Evolutionary conservation across 2,113 vertebrate genomes (phyloP).

Genomic region (Psettodes erumei): DNA sequence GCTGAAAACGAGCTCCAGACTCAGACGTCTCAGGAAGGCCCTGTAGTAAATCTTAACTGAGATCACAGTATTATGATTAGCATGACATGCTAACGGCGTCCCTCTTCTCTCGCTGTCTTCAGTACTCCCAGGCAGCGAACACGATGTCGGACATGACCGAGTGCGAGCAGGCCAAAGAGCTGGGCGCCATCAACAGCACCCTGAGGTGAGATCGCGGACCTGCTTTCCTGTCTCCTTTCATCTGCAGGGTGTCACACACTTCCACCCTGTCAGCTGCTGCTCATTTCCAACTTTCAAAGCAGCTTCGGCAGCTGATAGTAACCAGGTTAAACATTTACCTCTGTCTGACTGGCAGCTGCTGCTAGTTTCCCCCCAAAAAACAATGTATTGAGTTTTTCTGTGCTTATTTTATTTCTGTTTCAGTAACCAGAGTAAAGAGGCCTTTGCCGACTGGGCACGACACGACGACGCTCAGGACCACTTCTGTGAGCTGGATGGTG

Average conservation of each 20-base stretch:
- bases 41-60: no score
- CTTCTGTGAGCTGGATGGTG: slow-evolving; percentile 98
- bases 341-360: not conserved
- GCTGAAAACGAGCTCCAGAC: no score
- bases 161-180: slow-evolving; percentile 92
- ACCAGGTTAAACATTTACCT: slow-evolving; percentile 16
- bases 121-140: slow-evolving; percentile 88
- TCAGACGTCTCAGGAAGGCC: no score
- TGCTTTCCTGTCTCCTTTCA: not conserved
- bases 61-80: not conserved
- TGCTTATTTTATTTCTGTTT: not conserved
- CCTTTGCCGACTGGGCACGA: slow-evolving; percentile 97
- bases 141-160: slow-evolving; percentile 84
- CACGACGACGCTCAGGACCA: slow-evolving; percentile 97
- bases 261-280: not conserved
- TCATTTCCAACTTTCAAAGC: slow-evolving; percentile 3
- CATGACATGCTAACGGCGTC: not conserved
- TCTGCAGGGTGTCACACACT: not conserved
- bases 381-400: not conserved
- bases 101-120: not conserved
- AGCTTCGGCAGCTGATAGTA: not conserved
- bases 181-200: slow-evolving; percentile 95
- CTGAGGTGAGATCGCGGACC: slow-evolving; percentile 85
- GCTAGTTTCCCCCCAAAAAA: no score
- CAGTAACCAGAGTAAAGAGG: slow-evolving; percentile 95